A percentile compares a stretch with the other conserved stretches of the same genome.
phyloP scores from a whole-genome alignment of 2,888 invertebrate genomes.

The Cloeon dipterum region DNA sequence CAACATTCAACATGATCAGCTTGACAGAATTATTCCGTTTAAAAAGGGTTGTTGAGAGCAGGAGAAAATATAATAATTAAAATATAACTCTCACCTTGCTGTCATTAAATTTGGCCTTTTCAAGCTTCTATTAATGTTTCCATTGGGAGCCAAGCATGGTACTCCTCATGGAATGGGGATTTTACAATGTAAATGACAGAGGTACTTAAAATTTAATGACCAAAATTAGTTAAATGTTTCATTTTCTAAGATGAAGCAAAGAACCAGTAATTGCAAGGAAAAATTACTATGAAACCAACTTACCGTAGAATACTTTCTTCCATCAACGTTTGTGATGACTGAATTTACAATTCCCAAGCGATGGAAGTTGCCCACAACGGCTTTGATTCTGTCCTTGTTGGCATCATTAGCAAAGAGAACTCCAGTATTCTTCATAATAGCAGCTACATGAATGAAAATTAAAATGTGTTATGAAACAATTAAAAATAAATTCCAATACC shows the following conservation, averaged over 20 bases:
- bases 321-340: constrained; percentile 74
- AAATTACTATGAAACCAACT: too few species aligned
- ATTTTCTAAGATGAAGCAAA: too few species aligned
- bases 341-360: constrained; percentile 88
- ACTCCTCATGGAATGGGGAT: too few species aligned
- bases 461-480: not conserved
- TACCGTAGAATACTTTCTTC: constrained; percentile 51
- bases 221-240: not conserved
- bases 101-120: too few species aligned
- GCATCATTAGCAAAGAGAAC: constrained; percentile 89
- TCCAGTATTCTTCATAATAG: constrained; percentile 97
- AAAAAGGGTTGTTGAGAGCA: not conserved
- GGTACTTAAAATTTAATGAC: not conserved
- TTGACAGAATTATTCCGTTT: not conserved
- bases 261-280: too few species aligned
- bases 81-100: too few species aligned
- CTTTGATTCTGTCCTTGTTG: constrained; percentile 70
- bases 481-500: too few species aligned
- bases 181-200: too few species aligned
- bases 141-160: too few species aligned
- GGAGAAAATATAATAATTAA: not conserved
- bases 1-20: not conserved
- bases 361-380: constrained; percentile 90
- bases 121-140: too few species aligned
- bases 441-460: constrained; percentile 26